Evolutionary conservation across 2,113 vertebrate species (phyloP).

Genomic region (Sterrhoptilus dennistouni): DNA sequence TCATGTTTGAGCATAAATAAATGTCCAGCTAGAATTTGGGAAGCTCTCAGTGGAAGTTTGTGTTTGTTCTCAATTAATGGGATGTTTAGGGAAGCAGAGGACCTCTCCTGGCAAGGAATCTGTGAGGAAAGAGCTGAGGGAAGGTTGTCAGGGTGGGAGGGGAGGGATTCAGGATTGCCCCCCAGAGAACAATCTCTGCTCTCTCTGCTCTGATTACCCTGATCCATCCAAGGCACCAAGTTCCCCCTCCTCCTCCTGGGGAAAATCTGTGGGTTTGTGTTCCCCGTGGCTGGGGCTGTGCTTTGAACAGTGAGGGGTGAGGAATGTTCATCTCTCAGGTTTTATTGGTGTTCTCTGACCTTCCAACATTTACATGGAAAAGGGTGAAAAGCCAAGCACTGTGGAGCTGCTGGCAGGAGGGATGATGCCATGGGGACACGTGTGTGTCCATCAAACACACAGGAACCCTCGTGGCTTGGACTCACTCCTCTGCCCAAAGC

Average conservation of each 20-base stretch:
- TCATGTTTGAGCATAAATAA: not conserved
- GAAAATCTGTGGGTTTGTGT: slow-evolving; percentile 15
- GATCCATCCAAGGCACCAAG: not conserved
- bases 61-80: not conserved
- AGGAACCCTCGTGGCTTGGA: not conserved
- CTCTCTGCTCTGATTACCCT: slow-evolving; percentile 20
- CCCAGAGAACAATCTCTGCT: not conserved
- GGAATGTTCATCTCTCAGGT: slow-evolving; percentile 16
- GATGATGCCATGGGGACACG: not conserved
- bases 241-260: slow-evolving; percentile 21
- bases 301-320: not conserved
- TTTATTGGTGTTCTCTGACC: not conserved
- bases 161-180: not conserved
- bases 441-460: not conserved
- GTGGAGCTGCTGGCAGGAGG: not conserved
- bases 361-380: not conserved
- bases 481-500: not conserved
- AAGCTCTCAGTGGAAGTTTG: not conserved
- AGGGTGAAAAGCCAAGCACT: not conserved
- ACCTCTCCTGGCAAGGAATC: not conserved
- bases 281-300: not conserved
- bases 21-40: not conserved
- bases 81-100: not conserved
- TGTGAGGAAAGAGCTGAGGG: not conserved
- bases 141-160: not conserved